Evolutionary conservation across 2,888 invertebrate species (phyloP), one percentile per base, ranked within the genome.

Genomic region (Drosophila aldrichi): DNA sequence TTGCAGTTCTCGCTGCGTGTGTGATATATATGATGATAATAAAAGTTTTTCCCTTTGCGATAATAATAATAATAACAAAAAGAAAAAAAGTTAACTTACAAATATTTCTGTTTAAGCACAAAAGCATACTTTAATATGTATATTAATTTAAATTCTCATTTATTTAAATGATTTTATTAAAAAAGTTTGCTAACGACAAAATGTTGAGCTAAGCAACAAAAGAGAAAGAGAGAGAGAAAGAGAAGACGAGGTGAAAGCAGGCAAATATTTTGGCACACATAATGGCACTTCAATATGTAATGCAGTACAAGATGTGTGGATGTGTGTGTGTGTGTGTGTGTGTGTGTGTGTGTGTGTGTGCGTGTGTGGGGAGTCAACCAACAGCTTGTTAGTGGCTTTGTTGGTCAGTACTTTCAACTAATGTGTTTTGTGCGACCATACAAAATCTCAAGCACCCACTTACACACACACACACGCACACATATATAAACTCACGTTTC

Each of bases 381-480:
- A 83, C 87, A 88, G 90, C 89, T 86, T 88, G 87, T 86, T 90
- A 88, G 86, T 86, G 86, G 86, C 90, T 90, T 87, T 87, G 90
- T 88, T 90, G 90, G 90, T 88, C 90, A 90, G 90, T 87, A 90
- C 88, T 90, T 88, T 86, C 79, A 83, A 86, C 90, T 90, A 88
- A 86, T 89, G 90, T 88, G 90, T 85, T 86, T 81, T 86, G 79
- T 79, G 83, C 79, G 74, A 84, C 89, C 89, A 84, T 72, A 89
- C 74, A 82, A 79, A 84, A 85, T 84, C 88, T 84, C 86, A 84
- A 85, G 84, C 77, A 85, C 80, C 77, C 82, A 77, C 70, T 70
- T 74, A 69, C 70, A 84, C 72, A 72, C 70, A 66, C 46, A 63
- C 57, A 38, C 1, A 51, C 38, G 64, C 36, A 60, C 62, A 44